phyloP scores from a whole-genome alignment of 1,140 invertebrate species.

The Mercenaria mercenaria region DNA sequence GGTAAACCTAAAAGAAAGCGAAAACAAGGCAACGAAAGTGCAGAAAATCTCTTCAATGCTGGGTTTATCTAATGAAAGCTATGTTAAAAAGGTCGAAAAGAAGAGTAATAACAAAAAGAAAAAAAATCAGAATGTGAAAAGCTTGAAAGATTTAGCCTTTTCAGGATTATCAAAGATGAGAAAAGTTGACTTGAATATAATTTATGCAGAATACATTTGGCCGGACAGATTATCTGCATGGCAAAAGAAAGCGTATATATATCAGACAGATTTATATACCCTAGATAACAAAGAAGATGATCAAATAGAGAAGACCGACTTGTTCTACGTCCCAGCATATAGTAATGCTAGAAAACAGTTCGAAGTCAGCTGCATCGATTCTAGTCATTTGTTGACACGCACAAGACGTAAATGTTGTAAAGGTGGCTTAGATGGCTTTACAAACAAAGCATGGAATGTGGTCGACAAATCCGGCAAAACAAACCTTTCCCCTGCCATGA shows the following conservation, averaged over 20 bases:
- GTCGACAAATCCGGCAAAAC: slow-evolving; percentile 54
- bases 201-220: neutral
- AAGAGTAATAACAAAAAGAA: too few species aligned
- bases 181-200: neutral
- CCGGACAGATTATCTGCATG: neutral
- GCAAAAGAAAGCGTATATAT: neutral
- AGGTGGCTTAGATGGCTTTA: slow-evolving; percentile 61
- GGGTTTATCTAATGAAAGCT: neutral
- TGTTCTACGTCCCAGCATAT: neutral
- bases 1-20: neutral
- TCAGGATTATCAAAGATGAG: neutral
- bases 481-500: slow-evolving; percentile 33
- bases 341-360: slow-evolving; percentile 33
- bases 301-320: neutral
- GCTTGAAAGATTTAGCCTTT: neutral
- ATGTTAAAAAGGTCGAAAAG: too few species aligned
- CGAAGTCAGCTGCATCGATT: slow-evolving; percentile 64
- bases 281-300: too few species aligned
- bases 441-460: slow-evolving; percentile 52
- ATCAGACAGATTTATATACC: neutral
- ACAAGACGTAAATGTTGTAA: slow-evolving; percentile 53
- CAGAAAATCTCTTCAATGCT: neutral
- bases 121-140: neutral
- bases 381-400: slow-evolving; percentile 54
- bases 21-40: neutral